Conservation (phyloP, 2,113 vertebrate genomes). For the Tautogolabrus adspersus region DNA sequence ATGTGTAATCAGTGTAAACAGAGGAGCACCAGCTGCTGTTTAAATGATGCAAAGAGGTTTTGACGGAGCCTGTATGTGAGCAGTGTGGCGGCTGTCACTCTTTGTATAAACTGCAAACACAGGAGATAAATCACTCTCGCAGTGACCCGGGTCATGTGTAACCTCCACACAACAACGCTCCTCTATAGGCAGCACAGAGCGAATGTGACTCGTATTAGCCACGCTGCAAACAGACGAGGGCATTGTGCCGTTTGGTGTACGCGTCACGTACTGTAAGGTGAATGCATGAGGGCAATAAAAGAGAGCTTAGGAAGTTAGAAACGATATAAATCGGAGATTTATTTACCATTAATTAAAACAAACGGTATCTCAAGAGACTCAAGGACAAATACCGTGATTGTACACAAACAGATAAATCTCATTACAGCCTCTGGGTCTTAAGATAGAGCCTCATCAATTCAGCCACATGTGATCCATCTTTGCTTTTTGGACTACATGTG, state of each 20-base stretch:
- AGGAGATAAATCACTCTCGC: constrained; percentile 51
- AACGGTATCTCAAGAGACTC: constrained; percentile 50
- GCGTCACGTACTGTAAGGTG: constrained; percentile 5
- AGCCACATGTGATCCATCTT: constrained; percentile 55
- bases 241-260: constrained; percentile 2
- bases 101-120: constrained; percentile 49
- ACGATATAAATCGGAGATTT: constrained; percentile 27
- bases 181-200: constrained; percentile 4
- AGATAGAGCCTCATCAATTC: constrained; percentile 59
- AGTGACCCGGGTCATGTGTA: constrained; percentile 46
- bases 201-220: constrained; percentile 56
- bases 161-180: constrained; percentile 18
- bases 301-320: constrained; percentile 1
- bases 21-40: constrained; percentile 68
- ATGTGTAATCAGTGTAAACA: constrained; percentile 64
- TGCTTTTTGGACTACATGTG: constrained; percentile 27
- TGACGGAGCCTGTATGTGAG: constrained; percentile 19
- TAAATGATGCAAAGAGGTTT: constrained; percentile 62
- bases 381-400: constrained; percentile 48
- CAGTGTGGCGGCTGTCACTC: constrained; percentile 40
- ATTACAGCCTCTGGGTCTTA: constrained; percentile 32
- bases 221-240: constrained; percentile 15
- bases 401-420: constrained; percentile 47
- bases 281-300: not conserved
- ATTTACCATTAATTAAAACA: constrained; percentile 50